phyloP scores from a whole-genome alignment of 2,888 invertebrate species.

The Drosophila borealis region DNA sequence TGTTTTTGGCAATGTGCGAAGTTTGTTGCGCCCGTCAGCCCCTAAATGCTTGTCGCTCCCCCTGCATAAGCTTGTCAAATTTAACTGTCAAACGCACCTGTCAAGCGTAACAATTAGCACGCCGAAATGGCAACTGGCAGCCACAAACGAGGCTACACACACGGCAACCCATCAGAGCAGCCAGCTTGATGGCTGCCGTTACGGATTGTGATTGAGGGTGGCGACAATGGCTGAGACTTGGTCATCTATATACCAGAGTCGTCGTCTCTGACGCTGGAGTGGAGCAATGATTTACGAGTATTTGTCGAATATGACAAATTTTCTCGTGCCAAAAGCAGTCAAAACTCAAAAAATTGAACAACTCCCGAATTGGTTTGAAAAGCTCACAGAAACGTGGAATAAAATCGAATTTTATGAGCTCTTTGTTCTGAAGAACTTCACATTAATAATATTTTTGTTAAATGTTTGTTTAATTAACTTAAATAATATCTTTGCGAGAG shows the following conservation, averaged over 20 bases:
- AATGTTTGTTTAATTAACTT: too few relatives aligned
- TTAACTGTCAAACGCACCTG: slow-evolving; percentile 79
- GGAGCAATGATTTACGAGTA: slow-evolving; percentile 71
- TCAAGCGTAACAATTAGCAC: slow-evolving; percentile 78
- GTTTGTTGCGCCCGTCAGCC: slow-evolving; percentile 8
- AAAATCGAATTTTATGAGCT: too few relatives aligned
- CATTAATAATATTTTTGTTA: too few relatives aligned
- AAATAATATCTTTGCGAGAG: too few relatives aligned
- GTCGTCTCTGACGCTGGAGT: slow-evolving; percentile 9
- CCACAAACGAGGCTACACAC: slow-evolving; percentile 44
- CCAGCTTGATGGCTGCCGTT: slow-evolving; percentile 9
- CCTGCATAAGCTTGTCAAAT: slow-evolving; percentile 74
- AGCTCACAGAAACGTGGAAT: too few relatives aligned
- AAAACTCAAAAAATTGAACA: slow-evolving; percentile 17
- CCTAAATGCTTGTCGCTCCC: slow-evolving; percentile 17
- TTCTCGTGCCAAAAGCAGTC: slow-evolving; percentile 28
- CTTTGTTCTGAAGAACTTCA: too few relatives aligned
- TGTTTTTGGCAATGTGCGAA: slow-evolving; percentile 22
- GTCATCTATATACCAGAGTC: slow-evolving; percentile 1
- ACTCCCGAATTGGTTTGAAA: too few relatives aligned
- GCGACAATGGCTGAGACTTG: slow-evolving; percentile 25
- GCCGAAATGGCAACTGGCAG: slow-evolving; percentile 57
- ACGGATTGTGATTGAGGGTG: slow-evolving; percentile 7
- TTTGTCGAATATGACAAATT: slow-evolving; percentile 74
- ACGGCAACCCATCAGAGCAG: slow-evolving; percentile 3